Percentiles rank a stretch among this genome's conserved stretches.
Conservation (phyloP, 2,888 invertebrate species). For the Mythimna pallens region DNA sequence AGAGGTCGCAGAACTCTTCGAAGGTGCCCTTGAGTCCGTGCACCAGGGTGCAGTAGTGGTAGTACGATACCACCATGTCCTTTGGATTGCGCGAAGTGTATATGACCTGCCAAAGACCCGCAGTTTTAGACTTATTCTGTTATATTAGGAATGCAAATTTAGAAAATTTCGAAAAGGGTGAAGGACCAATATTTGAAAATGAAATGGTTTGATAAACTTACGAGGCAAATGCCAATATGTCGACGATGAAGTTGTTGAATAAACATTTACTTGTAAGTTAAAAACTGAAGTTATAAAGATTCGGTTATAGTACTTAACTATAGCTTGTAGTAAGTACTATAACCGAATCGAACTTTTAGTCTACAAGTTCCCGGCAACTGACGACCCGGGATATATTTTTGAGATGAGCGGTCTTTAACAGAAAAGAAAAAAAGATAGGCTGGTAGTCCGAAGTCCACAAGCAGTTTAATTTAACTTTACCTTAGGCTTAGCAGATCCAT, state of each 20-base stretch:
- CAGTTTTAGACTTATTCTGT: background rate
- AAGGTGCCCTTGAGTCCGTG: constrained; percentile 92
- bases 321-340: no score
- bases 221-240: no score
- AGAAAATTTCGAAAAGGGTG: background rate
- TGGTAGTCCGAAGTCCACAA: no score
- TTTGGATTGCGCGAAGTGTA: constrained; percentile 97
- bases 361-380: no score
- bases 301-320: no score
- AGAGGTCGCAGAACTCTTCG: constrained; percentile 94
- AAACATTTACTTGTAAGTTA: no score
- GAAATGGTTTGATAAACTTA: background rate
- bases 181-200: background rate
- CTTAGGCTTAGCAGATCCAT: constrained; percentile 93
- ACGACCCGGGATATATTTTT: no score
- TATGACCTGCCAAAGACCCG: constrained; percentile 91
- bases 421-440: no score
- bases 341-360: no score
- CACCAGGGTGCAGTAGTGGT: constrained; percentile 94
- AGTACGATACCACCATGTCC: constrained; percentile 97
- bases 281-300: no score
- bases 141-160: background rate
- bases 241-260: no score
- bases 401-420: no score
- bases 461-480: constrained; percentile 67